These are phyloP conservation scores for Crotalus horridus DNA, from an alignment of 2,113 vertebrate genomes.

Conservation along the genomic window DNA sequence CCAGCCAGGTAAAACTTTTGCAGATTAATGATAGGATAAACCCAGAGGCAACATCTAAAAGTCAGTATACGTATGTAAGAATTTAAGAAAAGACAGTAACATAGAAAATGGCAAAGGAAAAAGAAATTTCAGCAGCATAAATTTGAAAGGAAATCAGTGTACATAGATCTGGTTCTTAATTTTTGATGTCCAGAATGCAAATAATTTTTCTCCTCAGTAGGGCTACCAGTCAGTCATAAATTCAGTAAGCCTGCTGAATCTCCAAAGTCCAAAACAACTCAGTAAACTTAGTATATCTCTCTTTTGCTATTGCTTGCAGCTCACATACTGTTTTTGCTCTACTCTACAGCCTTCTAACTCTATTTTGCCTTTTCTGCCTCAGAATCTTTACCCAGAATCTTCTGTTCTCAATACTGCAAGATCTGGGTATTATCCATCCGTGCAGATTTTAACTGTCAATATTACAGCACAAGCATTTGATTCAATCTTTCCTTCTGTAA, in stretches of 20 bases:
- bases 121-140: too few relatives aligned
- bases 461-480: neutral
- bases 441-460: neutral
- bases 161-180: neutral
- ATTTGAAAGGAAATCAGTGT: neutral
- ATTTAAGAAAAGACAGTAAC: neutral
- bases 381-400: neutral
- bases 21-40: neutral
- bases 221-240: neutral
- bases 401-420: neutral
- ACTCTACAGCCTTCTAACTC: neutral
- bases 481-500: neutral
- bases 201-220: neutral
- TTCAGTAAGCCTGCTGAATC: neutral
- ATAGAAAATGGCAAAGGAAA: neutral
- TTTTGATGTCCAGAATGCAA: neutral
- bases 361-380: neutral
- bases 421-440: neutral
- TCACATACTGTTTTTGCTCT: neutral
- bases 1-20: accelerated
- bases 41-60: neutral
- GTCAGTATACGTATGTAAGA: neutral
- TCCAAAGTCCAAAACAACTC: neutral
- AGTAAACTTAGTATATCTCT: neutral
- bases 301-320: neutral